These are phyloP conservation scores for Holothuria scabra DNA, from an alignment of 53 echinoderm and acorn worm genomes.

Conservation along the genomic window DNA sequence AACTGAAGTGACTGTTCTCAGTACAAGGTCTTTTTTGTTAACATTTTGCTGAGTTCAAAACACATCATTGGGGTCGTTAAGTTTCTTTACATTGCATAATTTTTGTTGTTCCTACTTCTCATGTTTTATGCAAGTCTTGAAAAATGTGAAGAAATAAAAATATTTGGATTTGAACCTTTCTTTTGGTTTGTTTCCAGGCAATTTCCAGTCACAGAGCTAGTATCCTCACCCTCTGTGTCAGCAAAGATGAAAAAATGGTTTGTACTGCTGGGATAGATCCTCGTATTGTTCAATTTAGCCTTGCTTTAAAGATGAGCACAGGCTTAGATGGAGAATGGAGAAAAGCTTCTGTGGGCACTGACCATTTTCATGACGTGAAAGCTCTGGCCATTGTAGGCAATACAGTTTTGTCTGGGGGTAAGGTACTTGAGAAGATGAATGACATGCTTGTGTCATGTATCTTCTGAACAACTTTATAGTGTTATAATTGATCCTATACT, in stretches of 20 bases:
- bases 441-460: too few species aligned
- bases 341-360: constrained; percentile 49
- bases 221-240: constrained; percentile 75
- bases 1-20: too few species aligned
- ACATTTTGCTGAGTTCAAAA: too few species aligned
- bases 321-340: constrained; percentile 68
- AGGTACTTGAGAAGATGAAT: background rate
- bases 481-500: too few species aligned
- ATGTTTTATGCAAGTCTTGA: too few species aligned
- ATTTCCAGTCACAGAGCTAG: constrained; percentile 85
- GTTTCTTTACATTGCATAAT: too few species aligned
- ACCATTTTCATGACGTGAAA: constrained; percentile 92
- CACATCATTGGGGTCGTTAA: too few species aligned
- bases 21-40: too few species aligned
- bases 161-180: background rate
- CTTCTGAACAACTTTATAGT: too few species aligned
- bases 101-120: too few species aligned
- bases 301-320: constrained; percentile 52
- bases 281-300: constrained; percentile 67
- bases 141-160: too few species aligned
- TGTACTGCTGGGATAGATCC: constrained; percentile 85
- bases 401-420: constrained; percentile 90
- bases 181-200: constrained; percentile 37
- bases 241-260: constrained; percentile 65
- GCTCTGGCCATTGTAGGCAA: constrained; percentile 71